These are phyloP conservation scores for Campoletis raptor DNA, from an alignment of 2,888 invertebrate species.

Conservation along the genomic window DNA sequence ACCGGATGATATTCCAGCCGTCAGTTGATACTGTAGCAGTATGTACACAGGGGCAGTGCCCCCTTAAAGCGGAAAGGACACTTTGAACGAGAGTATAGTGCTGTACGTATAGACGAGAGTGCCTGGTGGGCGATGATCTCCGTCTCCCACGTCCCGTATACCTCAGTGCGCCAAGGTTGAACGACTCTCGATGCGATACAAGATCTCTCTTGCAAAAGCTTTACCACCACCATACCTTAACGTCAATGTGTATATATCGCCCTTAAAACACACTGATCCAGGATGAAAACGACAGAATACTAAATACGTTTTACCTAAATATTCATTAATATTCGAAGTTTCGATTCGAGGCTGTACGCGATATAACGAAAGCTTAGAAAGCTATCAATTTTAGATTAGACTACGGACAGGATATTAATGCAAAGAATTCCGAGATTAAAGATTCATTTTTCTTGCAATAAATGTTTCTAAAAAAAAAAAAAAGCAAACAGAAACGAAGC, in stretches of 20 bases:
- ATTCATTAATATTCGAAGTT: background rate
- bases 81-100: conserved; percentile 40
- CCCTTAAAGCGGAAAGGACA: conserved; percentile 77
- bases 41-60: conserved; percentile 72
- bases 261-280: conserved; percentile 28
- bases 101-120: background rate
- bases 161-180: conserved; percentile 52
- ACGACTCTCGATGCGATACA: conserved; percentile 65
- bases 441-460: background rate
- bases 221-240: conserved; percentile 21
- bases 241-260: background rate
- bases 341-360: background rate
- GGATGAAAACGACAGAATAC: conserved; percentile 23
- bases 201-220: conserved; percentile 47
- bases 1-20: conserved; percentile 23
- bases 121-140: conserved; percentile 9
- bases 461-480: background rate
- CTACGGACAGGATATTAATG: background rate
- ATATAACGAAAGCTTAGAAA: background rate
- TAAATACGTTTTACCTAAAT: conserved; percentile 51
- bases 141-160: background rate
- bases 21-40: conserved; percentile 54
- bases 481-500: too few relatives aligned
- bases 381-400: background rate
- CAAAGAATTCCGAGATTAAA: background rate